phyloP scores from a whole-genome alignment of 2,113 vertebrate species.

The Myxocyprinus asiaticus region DNA sequence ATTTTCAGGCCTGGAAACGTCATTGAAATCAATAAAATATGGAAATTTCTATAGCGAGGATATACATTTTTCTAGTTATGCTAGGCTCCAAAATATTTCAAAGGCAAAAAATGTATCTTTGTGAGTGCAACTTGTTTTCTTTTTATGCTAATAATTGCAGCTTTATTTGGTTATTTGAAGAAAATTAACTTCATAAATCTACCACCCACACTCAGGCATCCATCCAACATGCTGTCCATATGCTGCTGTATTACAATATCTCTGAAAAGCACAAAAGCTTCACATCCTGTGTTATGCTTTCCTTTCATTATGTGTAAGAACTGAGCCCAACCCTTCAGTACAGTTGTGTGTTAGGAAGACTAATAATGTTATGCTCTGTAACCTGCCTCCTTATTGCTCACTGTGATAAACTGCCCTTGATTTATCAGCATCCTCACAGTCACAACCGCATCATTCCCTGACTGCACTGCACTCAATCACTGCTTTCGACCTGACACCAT shows the following conservation, averaged over 20 bases:
- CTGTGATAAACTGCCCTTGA: constrained; percentile 44
- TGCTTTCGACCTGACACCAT: constrained; percentile 8
- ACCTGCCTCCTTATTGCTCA: constrained; percentile 38
- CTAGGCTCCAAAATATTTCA: too few relatives aligned
- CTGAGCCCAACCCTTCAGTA: constrained; percentile 23
- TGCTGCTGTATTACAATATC: not conserved
- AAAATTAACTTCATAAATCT: not conserved
- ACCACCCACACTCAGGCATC: not conserved
- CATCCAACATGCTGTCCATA: not conserved
- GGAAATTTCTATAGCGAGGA: too few relatives aligned
- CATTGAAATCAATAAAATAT: too few relatives aligned
- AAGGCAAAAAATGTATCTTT: too few relatives aligned
- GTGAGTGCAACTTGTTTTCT: too few relatives aligned
- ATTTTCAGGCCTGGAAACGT: too few relatives aligned
- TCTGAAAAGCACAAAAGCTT: not conserved
- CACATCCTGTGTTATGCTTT: not conserved
- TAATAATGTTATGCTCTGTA: constrained; percentile 49
- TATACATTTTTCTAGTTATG: too few relatives aligned
- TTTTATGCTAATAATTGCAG: not conserved
- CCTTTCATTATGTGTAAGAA: not conserved
- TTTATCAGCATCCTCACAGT: constrained; percentile 43
- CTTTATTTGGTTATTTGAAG: not conserved
- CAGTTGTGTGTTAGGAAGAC: constrained; percentile 47
- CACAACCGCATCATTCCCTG: constrained; percentile 14
- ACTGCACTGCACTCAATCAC: constrained; percentile 28